Conservation (phyloP, 2,113 vertebrate genomes). For the Bubo scandiacus region DNA sequence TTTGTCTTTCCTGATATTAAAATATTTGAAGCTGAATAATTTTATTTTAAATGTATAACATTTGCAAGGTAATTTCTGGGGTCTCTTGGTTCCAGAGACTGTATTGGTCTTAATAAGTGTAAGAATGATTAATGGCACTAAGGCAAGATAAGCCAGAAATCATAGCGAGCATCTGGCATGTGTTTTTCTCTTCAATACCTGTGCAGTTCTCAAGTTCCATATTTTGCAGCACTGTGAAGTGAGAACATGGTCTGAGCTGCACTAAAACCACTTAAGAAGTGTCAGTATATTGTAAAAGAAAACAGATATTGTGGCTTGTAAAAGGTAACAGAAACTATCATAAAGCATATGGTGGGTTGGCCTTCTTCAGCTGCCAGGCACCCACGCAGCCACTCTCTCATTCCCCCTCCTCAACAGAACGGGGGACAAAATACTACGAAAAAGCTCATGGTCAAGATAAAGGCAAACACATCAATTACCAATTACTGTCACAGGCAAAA, state of each 20-base stretch:
- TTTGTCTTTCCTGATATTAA: not conserved
- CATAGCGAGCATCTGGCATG: not conserved
- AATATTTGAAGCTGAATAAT: not conserved
- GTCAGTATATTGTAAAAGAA: not conserved
- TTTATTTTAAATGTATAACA: not conserved
- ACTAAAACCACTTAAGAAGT: not conserved
- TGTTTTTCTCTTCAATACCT: not conserved
- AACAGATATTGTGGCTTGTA: not conserved
- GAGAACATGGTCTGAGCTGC: not conserved
- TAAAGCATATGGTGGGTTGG: not conserved
- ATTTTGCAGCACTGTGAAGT: not conserved
- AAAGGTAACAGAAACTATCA: not conserved
- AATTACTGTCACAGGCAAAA: not conserved
- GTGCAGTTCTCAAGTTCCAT: not conserved
- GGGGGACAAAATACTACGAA: not conserved
- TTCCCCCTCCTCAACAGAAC: not conserved
- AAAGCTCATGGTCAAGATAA: not conserved
- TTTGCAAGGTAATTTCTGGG: not conserved
- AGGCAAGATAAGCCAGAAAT: not conserved
- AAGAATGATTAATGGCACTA: not conserved
- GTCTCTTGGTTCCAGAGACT: not conserved
- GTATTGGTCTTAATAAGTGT: not conserved
- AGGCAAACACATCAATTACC: not conserved
- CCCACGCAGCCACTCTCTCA: not conserved
- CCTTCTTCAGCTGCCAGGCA: not conserved